Evolutionary conservation across 2,797 vertebrate genomes (phyloP).

Genomic region (Dermochelys coriacea): DNA sequence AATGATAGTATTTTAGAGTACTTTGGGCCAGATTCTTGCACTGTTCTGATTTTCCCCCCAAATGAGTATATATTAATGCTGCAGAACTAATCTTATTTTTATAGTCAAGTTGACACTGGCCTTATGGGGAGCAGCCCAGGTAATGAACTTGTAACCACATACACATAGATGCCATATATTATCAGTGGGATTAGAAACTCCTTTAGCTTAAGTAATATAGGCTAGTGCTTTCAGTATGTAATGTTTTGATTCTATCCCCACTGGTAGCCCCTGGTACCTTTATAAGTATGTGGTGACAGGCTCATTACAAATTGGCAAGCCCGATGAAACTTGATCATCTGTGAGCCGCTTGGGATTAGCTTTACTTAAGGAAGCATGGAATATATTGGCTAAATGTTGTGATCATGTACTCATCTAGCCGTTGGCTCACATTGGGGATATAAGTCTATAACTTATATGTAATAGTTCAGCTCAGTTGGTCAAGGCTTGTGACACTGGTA

Average conservation of each 20-base stretch:
- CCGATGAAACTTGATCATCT: neutral
- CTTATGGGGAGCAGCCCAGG: neutral
- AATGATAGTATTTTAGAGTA: neutral
- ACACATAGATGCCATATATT: neutral
- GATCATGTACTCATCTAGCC: neutral
- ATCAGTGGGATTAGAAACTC: slow-evolving; percentile 21
- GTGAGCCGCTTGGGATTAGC: slow-evolving; percentile 45
- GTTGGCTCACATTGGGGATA: neutral
- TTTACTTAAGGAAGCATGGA: slow-evolving; percentile 27
- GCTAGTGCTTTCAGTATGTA: slow-evolving; percentile 20
- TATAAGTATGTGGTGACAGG: slow-evolving; percentile 38
- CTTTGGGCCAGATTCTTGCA: neutral
- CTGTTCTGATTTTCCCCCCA: neutral
- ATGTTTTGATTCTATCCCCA: slow-evolving; percentile 22
- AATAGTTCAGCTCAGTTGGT: neutral
- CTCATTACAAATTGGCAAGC: slow-evolving; percentile 48
- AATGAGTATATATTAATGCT: neutral
- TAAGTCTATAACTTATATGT: neutral
- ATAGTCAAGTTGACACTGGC: slow-evolving; percentile 12
- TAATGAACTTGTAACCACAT: slow-evolving; percentile 24
- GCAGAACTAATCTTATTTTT: slow-evolving; percentile 39
- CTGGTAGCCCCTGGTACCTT: slow-evolving; percentile 49
- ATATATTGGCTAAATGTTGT: slow-evolving; percentile 1
- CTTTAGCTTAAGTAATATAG: neutral
- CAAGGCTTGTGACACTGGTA: neutral